phyloP scores from a whole-genome alignment of 2,113 vertebrate genomes.

The Etheostoma spectabile region DNA sequence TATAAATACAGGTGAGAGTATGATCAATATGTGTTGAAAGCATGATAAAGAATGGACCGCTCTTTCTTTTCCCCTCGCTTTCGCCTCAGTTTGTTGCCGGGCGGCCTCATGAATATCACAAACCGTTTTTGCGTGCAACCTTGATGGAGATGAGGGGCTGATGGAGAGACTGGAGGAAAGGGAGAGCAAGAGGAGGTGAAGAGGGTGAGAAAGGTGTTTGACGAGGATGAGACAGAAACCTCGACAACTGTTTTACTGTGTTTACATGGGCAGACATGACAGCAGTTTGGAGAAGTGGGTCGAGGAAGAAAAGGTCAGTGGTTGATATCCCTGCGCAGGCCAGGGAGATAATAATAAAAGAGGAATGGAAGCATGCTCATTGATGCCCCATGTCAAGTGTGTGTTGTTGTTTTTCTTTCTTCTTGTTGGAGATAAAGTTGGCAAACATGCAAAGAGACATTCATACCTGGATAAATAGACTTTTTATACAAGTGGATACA shows the following conservation, averaged over 20 bases:
- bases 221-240: background rate
- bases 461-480: too few species aligned
- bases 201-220: background rate
- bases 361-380: constrained; percentile 14
- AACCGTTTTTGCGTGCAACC: constrained; percentile 60
- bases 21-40: constrained; percentile 56
- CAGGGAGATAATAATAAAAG: constrained; percentile 1
- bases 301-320: constrained; percentile 21
- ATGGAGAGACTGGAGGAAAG: background rate
- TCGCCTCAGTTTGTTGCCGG: constrained; percentile 39
- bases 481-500: too few species aligned
- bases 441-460: too few species aligned
- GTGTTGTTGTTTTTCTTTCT: background rate
- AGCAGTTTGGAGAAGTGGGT: background rate
- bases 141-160: constrained; percentile 45
- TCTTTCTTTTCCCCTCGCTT: constrained; percentile 34
- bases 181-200: background rate
- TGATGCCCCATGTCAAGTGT: constrained; percentile 16
- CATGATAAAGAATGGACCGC: constrained; percentile 45
- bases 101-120: constrained; percentile 62
- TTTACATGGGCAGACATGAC: constrained; percentile 12
- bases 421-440: too few species aligned
- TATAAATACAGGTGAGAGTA: constrained; percentile 56
- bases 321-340: background rate
- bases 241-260: constrained; percentile 23